Evolutionary conservation across 2,797 vertebrate species (phyloP).

Genomic region (Acanthopagrus latus): DNA sequence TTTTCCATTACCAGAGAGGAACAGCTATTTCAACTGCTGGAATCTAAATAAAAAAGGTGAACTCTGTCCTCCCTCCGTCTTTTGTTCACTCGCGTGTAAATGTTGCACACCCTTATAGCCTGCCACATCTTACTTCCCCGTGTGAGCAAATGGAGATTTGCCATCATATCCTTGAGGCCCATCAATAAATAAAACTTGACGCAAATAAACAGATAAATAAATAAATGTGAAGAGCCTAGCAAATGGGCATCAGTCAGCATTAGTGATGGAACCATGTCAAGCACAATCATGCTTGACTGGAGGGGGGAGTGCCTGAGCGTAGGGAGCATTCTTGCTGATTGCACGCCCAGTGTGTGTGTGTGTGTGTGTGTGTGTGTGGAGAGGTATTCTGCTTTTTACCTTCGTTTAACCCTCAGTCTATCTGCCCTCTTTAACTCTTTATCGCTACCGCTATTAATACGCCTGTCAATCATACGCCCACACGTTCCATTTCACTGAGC

Average conservation of each 20-base stretch:
- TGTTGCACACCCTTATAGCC: constrained; percentile 46
- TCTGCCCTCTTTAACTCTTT: constrained; percentile 45
- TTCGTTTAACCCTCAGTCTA: constrained; percentile 53
- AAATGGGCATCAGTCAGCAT: constrained; percentile 86
- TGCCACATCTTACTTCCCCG: constrained; percentile 38
- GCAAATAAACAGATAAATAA: constrained; percentile 89
- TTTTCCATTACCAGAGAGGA: constrained; percentile 81
- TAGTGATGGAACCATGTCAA: constrained; percentile 84
- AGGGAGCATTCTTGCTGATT: constrained; percentile 75
- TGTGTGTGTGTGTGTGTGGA: constrained; percentile 24
- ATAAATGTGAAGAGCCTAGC: constrained; percentile 79
- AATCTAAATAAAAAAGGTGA: constrained; percentile 81
- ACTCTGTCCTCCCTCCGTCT: constrained; percentile 52
- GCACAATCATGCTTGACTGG: constrained; percentile 78
- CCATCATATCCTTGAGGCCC: constrained; percentile 74
- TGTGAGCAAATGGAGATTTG: constrained; percentile 78
- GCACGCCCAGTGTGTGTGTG: constrained; percentile 39
- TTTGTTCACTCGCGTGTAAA: constrained; percentile 70
- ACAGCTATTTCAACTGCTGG: constrained; percentile 76
- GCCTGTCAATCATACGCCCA: constrained; percentile 28
- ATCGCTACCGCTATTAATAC: constrained; percentile 19
- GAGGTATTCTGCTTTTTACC: constrained; percentile 43
- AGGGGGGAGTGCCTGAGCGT: constrained; percentile 67
- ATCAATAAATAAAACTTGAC: constrained; percentile 88
- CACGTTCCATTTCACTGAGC: constrained; percentile 36